Conservation (phyloP, 2,888 invertebrate genomes). For the Agonopterix subpropinquella region DNA sequence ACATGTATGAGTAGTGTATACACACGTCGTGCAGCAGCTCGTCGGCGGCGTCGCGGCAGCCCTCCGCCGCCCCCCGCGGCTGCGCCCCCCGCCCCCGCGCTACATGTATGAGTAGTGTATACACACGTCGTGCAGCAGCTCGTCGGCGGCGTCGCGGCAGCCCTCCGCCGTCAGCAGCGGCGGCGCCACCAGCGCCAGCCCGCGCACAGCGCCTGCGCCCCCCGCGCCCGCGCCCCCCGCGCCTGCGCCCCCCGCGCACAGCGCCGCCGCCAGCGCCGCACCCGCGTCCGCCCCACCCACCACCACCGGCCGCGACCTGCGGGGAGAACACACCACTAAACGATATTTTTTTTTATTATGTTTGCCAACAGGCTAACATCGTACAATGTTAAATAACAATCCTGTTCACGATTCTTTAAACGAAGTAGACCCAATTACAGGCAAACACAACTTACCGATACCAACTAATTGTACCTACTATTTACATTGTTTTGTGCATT, state of each 20-base stretch:
- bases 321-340: neutral
- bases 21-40: conserved; percentile 62
- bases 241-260: conserved; percentile 23
- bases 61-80: conserved; percentile 79
- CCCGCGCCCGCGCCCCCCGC: conserved; percentile 26
- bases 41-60: conserved; percentile 76
- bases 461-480: no score
- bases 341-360: no score
- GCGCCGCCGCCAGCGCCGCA: conserved; percentile 17
- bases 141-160: conserved; percentile 75
- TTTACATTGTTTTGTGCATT: no score
- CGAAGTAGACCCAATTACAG: no score
- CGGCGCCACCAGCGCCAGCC: conserved; percentile 81
- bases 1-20: no score
- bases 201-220: conserved; percentile 34
- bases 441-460: no score
- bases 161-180: conserved; percentile 80
- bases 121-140: conserved; percentile 57
- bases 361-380: no score
- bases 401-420: no score
- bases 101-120: no score
- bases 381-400: no score
- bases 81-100: conserved; percentile 61
- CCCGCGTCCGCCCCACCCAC: conserved; percentile 8
- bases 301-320: neutral